Evolutionary conservation across 2,888 invertebrate species (phyloP).

Genomic region (Lasioglossum oenotherae): DNA sequence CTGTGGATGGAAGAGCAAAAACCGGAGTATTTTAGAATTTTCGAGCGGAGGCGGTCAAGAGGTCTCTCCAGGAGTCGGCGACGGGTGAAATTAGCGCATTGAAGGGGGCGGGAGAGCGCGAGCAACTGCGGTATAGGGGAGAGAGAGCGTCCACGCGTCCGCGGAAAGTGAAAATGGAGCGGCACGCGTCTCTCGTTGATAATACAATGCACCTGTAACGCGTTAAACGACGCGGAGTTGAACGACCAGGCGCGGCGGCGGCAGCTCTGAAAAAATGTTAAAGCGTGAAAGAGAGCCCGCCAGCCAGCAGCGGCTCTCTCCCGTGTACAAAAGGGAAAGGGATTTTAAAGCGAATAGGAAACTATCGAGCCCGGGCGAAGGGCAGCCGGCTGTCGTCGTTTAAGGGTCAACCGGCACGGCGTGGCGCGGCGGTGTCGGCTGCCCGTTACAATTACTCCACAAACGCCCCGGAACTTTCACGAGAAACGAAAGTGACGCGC

Average conservation of each 20-base stretch:
- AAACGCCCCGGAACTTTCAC: slow-evolving; percentile 1
- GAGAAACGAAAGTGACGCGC: slow-evolving; percentile 19
- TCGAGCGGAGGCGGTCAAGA: background rate
- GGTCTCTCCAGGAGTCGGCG: background rate
- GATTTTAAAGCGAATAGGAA: slow-evolving; percentile 58
- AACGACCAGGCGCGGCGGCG: slow-evolving; percentile 4
- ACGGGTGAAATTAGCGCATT: slow-evolving; percentile 1
- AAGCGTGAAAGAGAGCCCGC: slow-evolving; percentile 44
- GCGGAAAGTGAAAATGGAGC: slow-evolving; percentile 50
- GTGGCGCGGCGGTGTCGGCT: background rate
- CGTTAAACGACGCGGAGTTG: slow-evolving; percentile 47
- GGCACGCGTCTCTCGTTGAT: slow-evolving; percentile 33
- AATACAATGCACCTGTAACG: slow-evolving; percentile 47
- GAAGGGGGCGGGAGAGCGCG: background rate
- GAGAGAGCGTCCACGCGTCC: slow-evolving; percentile 19
- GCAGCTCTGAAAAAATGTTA: slow-evolving; percentile 31
- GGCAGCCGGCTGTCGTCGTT: slow-evolving; percentile 33
- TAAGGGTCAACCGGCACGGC: slow-evolving; percentile 25
- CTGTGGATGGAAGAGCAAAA: background rate
- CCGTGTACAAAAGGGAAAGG: slow-evolving; percentile 36
- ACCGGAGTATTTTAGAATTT: background rate
- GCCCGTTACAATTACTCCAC: slow-evolving; percentile 27
- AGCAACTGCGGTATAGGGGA: background rate
- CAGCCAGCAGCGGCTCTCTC: background rate
- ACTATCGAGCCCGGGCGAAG: slow-evolving; percentile 41